Base-by-base conservation (phyloP, 2,888 invertebrate species). In the Seira musarum region DNA sequence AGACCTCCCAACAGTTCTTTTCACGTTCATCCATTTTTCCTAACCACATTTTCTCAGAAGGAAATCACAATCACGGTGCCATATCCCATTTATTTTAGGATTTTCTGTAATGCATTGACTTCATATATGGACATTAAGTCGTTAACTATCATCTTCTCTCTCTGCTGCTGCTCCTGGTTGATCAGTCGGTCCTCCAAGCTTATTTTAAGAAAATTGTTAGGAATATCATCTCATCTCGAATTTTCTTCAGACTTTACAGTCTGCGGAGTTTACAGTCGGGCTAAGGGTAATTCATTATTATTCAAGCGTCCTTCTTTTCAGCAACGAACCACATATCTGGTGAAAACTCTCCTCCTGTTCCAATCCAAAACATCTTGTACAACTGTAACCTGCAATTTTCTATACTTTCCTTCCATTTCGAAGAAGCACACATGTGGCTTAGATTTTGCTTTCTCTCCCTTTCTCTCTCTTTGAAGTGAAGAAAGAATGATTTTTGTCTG, bases 241-340 rank as follows among this genome's bases (percentile, higher is more conserved):
- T n/a, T 30, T 53, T 53, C 53, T 15, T 15, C 3, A 53, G 30
- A 30, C 30, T 30, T 30, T 8, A n/a, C n/a, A n/a, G n/a, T n/a
- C n/a, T n/a, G n/a, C n/a, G n/a, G n/a, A n/a, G n/a, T n/a, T n/a
- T n/a, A n/a, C n/a, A n/a, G n/a, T n/a, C n/a, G n/a, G 13, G 6
- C 40, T 8, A 40, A 13, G 53, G 53, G 53, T 13, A 17, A 53
- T 17, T 53, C 53, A 53, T 53, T 53, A 53, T 53, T 53, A 53
- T 53, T 53, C 53, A 53, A 13, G 17, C 53, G 53, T 53, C 53
- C 53, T 53, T 53, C 53, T 53, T 17, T n/a, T 17, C 53, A 53
- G n/a, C n/a, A n/a, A n/a, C n/a, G n/a, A n/a, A n/a, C 30, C 30
- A 30, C 30, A 53, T 15, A 53, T 8, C 53, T 53, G 6, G 6